These are phyloP conservation scores for Camponotus pennsylvanicus DNA, from an alignment of 1,140 invertebrate genomes.

Conservation along the genomic window DNA sequence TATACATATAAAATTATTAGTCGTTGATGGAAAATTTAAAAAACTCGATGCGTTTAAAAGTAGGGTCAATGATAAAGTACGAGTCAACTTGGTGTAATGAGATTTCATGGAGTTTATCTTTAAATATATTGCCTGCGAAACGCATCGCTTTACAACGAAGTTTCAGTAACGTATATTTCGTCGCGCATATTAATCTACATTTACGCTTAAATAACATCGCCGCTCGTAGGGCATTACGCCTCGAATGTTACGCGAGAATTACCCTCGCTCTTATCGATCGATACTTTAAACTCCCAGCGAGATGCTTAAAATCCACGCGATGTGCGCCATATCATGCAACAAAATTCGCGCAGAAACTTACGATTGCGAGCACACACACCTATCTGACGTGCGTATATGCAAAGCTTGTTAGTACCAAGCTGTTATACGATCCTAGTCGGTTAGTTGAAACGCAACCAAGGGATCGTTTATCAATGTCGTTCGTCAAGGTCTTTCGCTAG, in stretches of 20 bases:
- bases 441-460: slow-evolving; percentile 65
- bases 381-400: slow-evolving; percentile 41
- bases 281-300: slow-evolving; percentile 35
- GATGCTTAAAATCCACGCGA: slow-evolving; percentile 59
- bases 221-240: neutral
- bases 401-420: slow-evolving; percentile 52
- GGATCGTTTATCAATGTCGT: slow-evolving; percentile 74
- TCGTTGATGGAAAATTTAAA: neutral
- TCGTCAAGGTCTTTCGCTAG: slow-evolving; percentile 65
- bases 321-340: slow-evolving; percentile 40
- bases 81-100: neutral
- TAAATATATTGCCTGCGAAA: neutral
- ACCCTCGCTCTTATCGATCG: slow-evolving; percentile 40
- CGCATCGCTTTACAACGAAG: neutral
- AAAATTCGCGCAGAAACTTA: slow-evolving; percentile 44
- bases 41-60: slow-evolving; percentile 1
- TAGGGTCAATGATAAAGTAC: too few relatives aligned
- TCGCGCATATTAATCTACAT: neutral
- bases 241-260: slow-evolving; percentile 28
- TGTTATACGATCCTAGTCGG: slow-evolving; percentile 61
- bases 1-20: too few relatives aligned
- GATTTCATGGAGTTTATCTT: neutral
- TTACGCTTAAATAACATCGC: slow-evolving; percentile 5
- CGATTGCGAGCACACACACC: slow-evolving; percentile 21
- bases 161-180: neutral